Conservation (phyloP, 2,113 vertebrate species). For the Penelope pileata region DNA sequence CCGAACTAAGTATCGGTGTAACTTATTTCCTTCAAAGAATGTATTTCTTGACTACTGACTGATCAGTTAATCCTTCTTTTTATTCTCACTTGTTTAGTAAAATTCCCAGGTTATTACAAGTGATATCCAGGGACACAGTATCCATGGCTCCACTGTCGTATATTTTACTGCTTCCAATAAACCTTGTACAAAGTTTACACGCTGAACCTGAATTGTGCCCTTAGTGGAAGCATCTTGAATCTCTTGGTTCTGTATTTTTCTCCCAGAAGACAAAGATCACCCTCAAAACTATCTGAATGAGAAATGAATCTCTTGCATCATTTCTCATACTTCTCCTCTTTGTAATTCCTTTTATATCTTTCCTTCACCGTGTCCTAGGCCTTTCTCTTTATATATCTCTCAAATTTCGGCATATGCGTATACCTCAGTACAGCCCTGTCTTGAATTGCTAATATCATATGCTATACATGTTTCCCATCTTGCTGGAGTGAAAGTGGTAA, state of each 20-base stretch:
- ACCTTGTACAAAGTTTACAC: conserved; percentile 15
- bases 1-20: conserved; percentile 11
- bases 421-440: neutral
- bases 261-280: neutral
- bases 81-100: conserved; percentile 4
- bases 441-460: conserved; percentile 10
- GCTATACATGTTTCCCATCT: neutral
- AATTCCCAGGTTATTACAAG: conserved; percentile 36
- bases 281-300: neutral
- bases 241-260: neutral
- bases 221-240: neutral
- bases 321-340: neutral
- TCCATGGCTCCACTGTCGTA: neutral
- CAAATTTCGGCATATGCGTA: neutral
- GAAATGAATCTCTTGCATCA: neutral
- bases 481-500: neutral
- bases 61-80: conserved; percentile 52
- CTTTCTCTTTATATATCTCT: neutral
- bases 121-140: conserved; percentile 31
- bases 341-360: neutral
- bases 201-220: conserved; percentile 4
- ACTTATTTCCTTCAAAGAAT: neutral
- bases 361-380: neutral
- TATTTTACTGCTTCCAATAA: conserved; percentile 52
- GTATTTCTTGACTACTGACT: conserved; percentile 20